Percentiles rank a stretch among this genome's conserved stretches.
These are phyloP conservation scores for Cinclus cinclus DNA, from an alignment of 2,113 vertebrate species.

Conservation along the genomic window DNA sequence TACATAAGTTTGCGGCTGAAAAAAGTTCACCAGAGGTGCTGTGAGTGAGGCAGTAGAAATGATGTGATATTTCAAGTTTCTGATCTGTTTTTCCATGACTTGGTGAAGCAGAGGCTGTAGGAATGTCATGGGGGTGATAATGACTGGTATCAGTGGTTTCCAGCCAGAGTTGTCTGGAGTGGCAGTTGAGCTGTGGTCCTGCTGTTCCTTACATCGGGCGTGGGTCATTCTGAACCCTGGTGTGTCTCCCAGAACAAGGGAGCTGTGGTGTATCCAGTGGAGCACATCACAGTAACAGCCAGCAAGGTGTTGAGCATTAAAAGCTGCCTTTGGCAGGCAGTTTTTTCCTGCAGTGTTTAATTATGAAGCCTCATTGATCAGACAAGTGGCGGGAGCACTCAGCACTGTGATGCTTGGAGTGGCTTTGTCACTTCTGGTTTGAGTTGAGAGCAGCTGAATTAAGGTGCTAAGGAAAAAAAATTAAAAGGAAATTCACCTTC, in stretches of 20 bases:
- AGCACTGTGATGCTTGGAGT: not conserved
- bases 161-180: not conserved
- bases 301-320: not conserved
- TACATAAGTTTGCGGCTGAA: not conserved
- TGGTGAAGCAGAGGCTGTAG: not conserved
- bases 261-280: not conserved
- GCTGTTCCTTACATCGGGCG: rapidly evolving
- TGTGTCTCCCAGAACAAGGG: not conserved
- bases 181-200: not conserved
- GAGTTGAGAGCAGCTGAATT: not conserved
- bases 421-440: not conserved
- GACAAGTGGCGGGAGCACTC: not conserved
- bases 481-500: not conserved
- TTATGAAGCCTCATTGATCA: not conserved
- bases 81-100: not conserved
- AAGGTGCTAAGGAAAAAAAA: not conserved
- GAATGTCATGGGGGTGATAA: not conserved
- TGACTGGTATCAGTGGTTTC: not conserved
- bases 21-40: not conserved
- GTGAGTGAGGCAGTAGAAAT: not conserved
- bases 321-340: not conserved
- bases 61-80: not conserved
- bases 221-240: not conserved
- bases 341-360: not conserved
- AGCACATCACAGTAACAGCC: not conserved